phyloP scores from a whole-genome alignment of 2,888 invertebrate genomes.

The Halocaridina rubra region DNA sequence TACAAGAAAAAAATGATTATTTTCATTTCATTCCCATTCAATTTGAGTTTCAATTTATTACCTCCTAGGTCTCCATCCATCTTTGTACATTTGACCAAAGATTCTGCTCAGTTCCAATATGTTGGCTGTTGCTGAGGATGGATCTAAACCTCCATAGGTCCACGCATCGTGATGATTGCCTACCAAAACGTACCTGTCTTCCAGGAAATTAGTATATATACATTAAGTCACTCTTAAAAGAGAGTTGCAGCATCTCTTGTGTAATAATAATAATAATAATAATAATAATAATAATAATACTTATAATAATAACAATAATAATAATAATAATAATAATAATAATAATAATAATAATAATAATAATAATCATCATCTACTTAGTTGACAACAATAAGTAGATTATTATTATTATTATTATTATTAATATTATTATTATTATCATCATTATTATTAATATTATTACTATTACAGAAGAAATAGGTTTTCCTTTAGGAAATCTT shows the following conservation, averaged over 20 bases:
- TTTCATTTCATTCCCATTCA: no score
- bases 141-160: conserved; percentile 30
- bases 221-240: not conserved
- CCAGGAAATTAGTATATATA: not conserved
- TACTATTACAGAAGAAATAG: no score
- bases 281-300: not conserved
- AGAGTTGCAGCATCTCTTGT: not conserved
- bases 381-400: no score
- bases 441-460: no score
- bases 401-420: no score
- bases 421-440: no score
- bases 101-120: not conserved
- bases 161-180: conserved; percentile 41
- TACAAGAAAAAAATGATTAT: no score
- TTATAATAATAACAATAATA: no score
- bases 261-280: not conserved
- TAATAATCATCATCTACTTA: no score
- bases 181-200: conserved; percentile 26
- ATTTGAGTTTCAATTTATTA: no score
- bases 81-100: not conserved
- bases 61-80: conserved; percentile 31
- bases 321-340: not conserved
- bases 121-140: conserved; percentile 1
- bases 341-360: not conserved
- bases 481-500: no score